Conservation (phyloP, 92 coral and sea anemone genomes). For the Epizoanthus rinbou region DNA sequence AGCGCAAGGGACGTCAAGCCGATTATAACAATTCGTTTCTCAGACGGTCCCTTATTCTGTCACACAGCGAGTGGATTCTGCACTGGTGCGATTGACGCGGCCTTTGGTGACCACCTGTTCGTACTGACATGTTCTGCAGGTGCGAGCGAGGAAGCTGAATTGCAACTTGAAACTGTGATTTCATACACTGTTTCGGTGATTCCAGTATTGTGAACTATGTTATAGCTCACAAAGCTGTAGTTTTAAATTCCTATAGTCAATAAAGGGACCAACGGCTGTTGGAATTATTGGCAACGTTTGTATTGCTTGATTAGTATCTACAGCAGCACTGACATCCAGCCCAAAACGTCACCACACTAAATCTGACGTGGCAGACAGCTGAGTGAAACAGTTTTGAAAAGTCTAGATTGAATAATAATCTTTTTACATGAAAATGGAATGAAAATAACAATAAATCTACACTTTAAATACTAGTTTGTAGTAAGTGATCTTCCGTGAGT, state of each 20-base stretch:
- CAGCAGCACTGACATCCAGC: background rate
- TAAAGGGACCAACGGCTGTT: background rate
- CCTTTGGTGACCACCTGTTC: background rate
- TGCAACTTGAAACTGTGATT: background rate
- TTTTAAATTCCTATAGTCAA: background rate
- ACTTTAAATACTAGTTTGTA: background rate
- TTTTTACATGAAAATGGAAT: background rate
- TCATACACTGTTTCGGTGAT: background rate
- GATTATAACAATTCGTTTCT: no score
- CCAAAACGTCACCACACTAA: background rate
- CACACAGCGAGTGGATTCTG: no score
- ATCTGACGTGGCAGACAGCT: conserved; percentile 34
- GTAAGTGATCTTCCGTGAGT: background rate
- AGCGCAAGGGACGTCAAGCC: no score
- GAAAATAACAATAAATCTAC: background rate
- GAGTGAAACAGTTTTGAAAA: background rate
- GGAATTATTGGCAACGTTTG: background rate
- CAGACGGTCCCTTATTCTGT: no score
- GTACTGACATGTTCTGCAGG: conserved; percentile 24
- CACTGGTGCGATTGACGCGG: background rate
- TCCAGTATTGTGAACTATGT: background rate
- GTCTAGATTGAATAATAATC: background rate
- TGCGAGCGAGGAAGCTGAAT: background rate
- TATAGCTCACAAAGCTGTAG: background rate
- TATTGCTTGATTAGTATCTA: background rate